Evolutionary conservation across 2,113 vertebrate species (phyloP).

Genomic region (Ptyas mucosa): DNA sequence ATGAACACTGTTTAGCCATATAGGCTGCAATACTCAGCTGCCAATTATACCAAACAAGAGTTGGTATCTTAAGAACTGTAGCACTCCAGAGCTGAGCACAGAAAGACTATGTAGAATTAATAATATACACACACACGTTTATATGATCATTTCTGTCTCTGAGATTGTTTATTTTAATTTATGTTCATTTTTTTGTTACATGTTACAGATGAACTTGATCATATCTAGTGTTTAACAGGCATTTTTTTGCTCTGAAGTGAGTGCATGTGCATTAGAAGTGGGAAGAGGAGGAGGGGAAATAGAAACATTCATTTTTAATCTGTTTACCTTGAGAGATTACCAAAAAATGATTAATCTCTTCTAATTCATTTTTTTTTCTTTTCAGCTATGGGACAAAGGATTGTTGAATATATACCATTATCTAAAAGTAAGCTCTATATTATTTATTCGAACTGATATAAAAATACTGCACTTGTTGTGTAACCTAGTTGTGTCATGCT

Average conservation of each 20-base stretch:
- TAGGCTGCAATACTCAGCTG: too few relatives aligned
- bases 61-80: too few relatives aligned
- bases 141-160: conserved; percentile 59
- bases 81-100: too few relatives aligned
- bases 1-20: too few relatives aligned
- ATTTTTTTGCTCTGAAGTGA: conserved; percentile 56
- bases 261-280: conserved; percentile 41
- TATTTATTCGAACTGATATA: conserved; percentile 70
- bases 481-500: conserved; percentile 57
- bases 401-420: conserved; percentile 70
- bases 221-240: conserved; percentile 61
- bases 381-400: conserved; percentile 76
- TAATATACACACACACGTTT: neutral
- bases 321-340: conserved; percentile 80
- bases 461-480: conserved; percentile 64
- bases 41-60: too few relatives aligned
- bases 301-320: conserved; percentile 74
- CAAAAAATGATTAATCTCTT: conserved; percentile 75
- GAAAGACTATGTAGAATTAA: too few relatives aligned
- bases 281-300: neutral
- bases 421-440: conserved; percentile 57
- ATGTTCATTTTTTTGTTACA: conserved; percentile 65
- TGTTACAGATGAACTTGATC: conserved; percentile 58
- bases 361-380: conserved; percentile 67
- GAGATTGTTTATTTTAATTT: conserved; percentile 62